Evolutionary conservation across 2,888 invertebrate genomes (phyloP), one percentile per base, ranked within the genome.

Genomic region (Junonia oenone): DNA sequence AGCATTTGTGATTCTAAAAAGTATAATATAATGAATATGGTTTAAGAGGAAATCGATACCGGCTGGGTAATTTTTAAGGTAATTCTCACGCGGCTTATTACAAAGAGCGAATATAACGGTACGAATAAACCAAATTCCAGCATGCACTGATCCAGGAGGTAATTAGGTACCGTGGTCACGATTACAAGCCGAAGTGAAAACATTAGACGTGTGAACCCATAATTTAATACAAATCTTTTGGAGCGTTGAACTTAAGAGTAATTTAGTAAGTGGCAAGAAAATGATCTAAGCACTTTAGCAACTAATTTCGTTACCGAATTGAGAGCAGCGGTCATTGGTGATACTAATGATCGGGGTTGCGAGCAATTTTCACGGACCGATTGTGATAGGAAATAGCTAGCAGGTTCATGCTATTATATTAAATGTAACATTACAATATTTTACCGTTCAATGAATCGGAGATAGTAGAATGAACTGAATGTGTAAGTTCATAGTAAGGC

Each of bases 151-250:
- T 83, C 72, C 73, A 71, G 74, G 66, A 72, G 68, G 75, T 74
- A 73, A 78, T 80, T 81, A 78, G 75, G 72, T 68, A 72, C 78
- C 72, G 75, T 73, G 75, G 82, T 81, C 87, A 86, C 84, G 83
- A 85, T 80, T 78, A 78, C 78, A 73, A 71, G 69, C 63, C 78
- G 71, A 75, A 80, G 81, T 83, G 81, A 86, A 87, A 88, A 87
- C 78, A 85, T 83, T 80, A 81, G 75, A 80, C 74, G 83, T 83
- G 84, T 86, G 81, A 87, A 83, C 87, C 86, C 78, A 81, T 86
- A 82, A 88, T 88, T 86, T 88, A 73, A 76, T 76, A 77, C 77
- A 79, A 81, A 82, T 81, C 82, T 81, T 75, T 69, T 72, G 74
- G 89, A 78, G 76, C 89, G 76, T 76, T 87, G 89, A 90, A 86